phyloP scores from a whole-genome alignment of 2,888 invertebrate genomes.

The Lutraria lutraria region DNA sequence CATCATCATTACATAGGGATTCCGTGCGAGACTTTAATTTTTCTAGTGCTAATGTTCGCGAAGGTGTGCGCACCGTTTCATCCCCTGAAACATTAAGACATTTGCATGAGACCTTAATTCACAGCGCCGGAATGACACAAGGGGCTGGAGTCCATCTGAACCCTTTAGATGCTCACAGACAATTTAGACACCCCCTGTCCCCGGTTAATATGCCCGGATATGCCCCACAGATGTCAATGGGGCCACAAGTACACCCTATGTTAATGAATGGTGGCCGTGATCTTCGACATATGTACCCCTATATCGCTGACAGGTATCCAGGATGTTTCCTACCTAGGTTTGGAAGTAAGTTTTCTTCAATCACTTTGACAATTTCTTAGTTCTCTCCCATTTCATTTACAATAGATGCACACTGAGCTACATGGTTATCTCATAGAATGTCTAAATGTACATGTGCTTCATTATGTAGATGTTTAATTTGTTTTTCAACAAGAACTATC shows the following conservation, averaged over 20 bases:
- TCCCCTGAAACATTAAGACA: slow-evolving; percentile 71
- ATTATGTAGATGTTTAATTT: no score
- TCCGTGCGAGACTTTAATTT: slow-evolving; percentile 61
- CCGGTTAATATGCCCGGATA: slow-evolving; percentile 66
- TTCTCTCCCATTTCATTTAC: no score
- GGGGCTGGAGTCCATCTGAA: slow-evolving; percentile 49
- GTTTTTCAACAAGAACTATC: no score
- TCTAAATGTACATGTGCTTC: no score
- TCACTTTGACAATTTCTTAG: no score
- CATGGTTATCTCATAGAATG: no score
- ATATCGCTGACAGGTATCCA: slow-evolving; percentile 72
- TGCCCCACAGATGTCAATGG: slow-evolving; percentile 63
- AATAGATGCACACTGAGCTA: no score
- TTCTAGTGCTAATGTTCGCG: slow-evolving; percentile 58
- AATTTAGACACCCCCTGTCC: slow-evolving; percentile 73
- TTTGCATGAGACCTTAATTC: slow-evolving; percentile 73
- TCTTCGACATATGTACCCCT: slow-evolving; percentile 72
- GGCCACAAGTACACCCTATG: slow-evolving; percentile 71
- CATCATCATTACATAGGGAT: slow-evolving; percentile 59
- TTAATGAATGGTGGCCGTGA: slow-evolving; percentile 70
- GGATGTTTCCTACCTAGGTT: slow-evolving; percentile 73
- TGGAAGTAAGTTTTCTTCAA: slow-evolving; percentile 65
- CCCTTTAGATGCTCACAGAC: slow-evolving; percentile 61
- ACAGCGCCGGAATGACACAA: slow-evolving; percentile 56
- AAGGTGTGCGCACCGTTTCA: slow-evolving; percentile 47